Evolutionary conservation across 2,113 vertebrate genomes (phyloP).

Genomic region (Odocoileus virginianus): DNA sequence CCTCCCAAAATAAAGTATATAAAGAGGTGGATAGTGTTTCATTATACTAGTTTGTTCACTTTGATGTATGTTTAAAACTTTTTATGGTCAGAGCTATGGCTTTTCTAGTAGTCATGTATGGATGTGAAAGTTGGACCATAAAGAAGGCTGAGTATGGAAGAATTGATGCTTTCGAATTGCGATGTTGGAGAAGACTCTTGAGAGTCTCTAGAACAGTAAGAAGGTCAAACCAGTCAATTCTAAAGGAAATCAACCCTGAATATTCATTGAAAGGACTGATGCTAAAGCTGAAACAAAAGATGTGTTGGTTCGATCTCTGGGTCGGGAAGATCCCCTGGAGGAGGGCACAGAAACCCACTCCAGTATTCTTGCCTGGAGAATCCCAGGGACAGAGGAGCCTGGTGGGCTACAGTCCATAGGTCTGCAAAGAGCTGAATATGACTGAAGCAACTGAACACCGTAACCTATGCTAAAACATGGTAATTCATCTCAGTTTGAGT

Average conservation of each 20-base stretch:
- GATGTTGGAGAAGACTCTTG: background rate
- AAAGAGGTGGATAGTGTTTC: background rate
- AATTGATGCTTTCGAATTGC: background rate
- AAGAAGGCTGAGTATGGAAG: background rate
- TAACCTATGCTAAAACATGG: background rate
- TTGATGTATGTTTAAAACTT: background rate
- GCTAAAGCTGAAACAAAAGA: background rate
- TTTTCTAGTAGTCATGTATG: background rate
- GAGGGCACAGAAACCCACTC: background rate
- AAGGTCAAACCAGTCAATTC: background rate
- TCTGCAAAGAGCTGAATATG: background rate
- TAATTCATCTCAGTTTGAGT: background rate
- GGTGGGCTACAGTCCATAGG: background rate
- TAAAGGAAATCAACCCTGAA: background rate
- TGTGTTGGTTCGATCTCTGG: too few relatives aligned
- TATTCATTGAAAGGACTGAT: background rate
- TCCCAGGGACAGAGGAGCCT: background rate
- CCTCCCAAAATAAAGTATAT: background rate
- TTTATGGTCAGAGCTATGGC: background rate
- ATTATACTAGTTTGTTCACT: background rate
- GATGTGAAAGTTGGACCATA: background rate
- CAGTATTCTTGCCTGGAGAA: background rate
- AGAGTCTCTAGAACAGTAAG: background rate
- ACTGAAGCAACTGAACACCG: rapidly evolving
- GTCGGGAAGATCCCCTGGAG: background rate